Conservation (phyloP, 2,888 invertebrate species). For the Catotricha subobsoleta region DNA sequence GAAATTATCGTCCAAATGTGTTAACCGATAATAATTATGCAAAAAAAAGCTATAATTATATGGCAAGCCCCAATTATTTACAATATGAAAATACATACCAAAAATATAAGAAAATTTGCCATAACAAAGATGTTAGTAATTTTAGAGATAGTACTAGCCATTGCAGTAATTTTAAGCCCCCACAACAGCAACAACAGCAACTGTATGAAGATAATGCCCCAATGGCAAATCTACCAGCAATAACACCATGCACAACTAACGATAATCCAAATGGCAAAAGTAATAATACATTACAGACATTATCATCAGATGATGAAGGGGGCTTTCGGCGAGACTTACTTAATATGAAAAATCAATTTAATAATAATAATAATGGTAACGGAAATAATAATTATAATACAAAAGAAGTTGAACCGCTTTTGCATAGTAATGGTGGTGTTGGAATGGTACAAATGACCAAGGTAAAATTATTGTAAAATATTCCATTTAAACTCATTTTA, state of each 20-base stretch:
- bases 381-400: constrained; percentile 24
- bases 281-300: background rate
- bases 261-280: background rate
- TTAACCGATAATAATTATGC: constrained; percentile 25
- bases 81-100: constrained; percentile 13
- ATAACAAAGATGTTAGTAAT: constrained; percentile 25
- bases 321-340: constrained; percentile 13
- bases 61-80: constrained; percentile 17
- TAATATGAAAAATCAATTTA: constrained; percentile 18
- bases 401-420: constrained; percentile 29
- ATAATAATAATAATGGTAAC: constrained; percentile 3
- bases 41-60: constrained; percentile 21
- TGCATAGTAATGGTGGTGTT: too few species aligned
- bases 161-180: too few species aligned
- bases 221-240: background rate
- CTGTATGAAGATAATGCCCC: background rate
- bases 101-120: constrained; percentile 9
- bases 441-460: too few species aligned
- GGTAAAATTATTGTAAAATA: too few species aligned
- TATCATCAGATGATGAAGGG: constrained; percentile 4
- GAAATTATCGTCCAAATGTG: constrained; percentile 21
- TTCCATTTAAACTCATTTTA: too few species aligned
- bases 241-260: too few species aligned
- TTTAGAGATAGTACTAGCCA: constrained; percentile 21
- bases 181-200: background rate